Base-by-base conservation (phyloP, 1,140 invertebrate species). In the Drosophila auraria region DNA sequence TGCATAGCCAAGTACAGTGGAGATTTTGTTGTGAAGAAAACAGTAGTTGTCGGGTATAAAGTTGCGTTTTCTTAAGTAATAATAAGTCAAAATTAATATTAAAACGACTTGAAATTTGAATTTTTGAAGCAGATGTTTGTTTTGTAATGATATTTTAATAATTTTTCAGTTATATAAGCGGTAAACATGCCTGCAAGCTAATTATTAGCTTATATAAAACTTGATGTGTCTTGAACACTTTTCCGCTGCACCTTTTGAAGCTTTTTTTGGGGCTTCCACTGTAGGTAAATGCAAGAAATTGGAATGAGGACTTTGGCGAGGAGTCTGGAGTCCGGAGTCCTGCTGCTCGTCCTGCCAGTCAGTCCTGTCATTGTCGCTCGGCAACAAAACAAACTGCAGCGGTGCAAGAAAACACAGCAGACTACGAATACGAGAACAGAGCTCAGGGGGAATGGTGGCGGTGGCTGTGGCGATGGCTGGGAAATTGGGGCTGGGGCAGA, bases 371-470 rank as follows among this genome's bases (percentile, higher is more conserved):
- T 78, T 78, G 75, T 78, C 63, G 57, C 58, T 58, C 57, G 60
- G 50, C 68, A 79, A 72, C 77, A 79, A 79, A 79, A 79, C 76
- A 72, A 65, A 80, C 60, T 79, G 68, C 68, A 73, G 42, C 76
- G 51, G 76, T 71, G 60, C 77, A 79, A 79, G 76, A 72, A 78
- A 79, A 79, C 76, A 78, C 63, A 71, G 71, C 65, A 71, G 71
- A 81, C 36, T 62, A 64, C 78, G 58, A 81, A 80, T 63, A 47
- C 59, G 59, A 70, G 80, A 80, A 61, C 61, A 59, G 65, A 45
- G 49, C 49, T 65, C 40, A 30, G 47, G 12, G 30, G 47, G 36
- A 14, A 44, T 23, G 50, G 20, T 47, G 9, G 17, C 27, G 2
- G 15, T 25, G 49, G 12, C 15, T 12, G 23, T 5, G 60, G 54